phyloP scores from a whole-genome alignment of 2,113 vertebrate genomes.

The Gulo gulo region DNA sequence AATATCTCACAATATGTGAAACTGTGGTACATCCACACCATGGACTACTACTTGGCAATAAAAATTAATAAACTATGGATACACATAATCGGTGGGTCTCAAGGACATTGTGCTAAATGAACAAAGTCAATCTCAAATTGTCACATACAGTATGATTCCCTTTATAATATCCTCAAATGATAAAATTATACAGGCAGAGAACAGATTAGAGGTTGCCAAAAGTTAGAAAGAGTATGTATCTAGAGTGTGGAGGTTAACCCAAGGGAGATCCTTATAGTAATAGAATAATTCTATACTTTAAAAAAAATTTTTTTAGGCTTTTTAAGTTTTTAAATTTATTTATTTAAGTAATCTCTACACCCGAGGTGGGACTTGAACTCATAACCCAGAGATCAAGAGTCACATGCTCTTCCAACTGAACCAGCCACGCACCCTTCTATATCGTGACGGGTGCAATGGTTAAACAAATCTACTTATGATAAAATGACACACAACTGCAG shows the following conservation, averaged over 20 bases:
- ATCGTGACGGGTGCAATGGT: not conserved
- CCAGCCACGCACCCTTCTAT: not conserved
- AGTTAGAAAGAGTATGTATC: not conserved
- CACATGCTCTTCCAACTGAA: not conserved
- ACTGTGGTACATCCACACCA: not conserved
- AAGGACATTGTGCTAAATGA: not conserved
- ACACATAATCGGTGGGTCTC: not conserved
- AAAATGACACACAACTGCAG: not conserved
- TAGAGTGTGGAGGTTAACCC: not conserved
- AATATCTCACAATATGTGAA: not conserved
- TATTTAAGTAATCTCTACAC: not conserved
- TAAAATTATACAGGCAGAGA: not conserved
- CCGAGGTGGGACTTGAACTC: not conserved
- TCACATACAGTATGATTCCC: not conserved
- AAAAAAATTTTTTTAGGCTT: not conserved
- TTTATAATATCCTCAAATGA: not conserved
- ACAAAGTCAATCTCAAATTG: slow-evolving; percentile 19
- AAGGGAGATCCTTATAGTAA: not conserved
- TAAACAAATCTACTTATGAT: not conserved
- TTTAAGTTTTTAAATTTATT: not conserved
- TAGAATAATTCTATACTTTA: not conserved
- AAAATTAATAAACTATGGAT: slow-evolving; percentile 12
- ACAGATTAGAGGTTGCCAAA: not conserved
- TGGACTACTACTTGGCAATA: not conserved
- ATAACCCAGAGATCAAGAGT: not conserved